These are phyloP conservation scores for Vanessa cardui DNA, from an alignment of 2,888 invertebrate genomes.

Conservation along the genomic window DNA sequence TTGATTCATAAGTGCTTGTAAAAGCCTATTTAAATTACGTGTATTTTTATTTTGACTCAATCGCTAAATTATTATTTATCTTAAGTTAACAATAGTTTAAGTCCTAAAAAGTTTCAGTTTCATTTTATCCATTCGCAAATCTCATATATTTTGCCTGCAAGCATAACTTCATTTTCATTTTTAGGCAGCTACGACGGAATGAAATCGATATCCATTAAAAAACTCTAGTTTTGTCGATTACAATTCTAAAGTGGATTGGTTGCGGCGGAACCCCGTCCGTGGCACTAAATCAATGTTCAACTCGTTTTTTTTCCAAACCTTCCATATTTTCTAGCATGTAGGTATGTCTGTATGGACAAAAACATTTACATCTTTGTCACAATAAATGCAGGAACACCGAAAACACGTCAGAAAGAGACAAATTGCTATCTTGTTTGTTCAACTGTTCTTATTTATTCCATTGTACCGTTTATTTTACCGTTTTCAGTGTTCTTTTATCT, in stretches of 20 bases:
- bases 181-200: neutral
- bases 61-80: no score
- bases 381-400: neutral
- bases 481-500: no score
- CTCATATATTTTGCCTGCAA: neutral
- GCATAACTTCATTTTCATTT: neutral
- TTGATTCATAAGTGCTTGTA: no score
- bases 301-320: neutral
- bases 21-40: no score
- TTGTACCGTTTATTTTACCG: no score
- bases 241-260: neutral
- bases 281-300: neutral
- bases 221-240: conserved; percentile 9
- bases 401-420: conserved; percentile 15
- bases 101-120: neutral
- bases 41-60: no score
- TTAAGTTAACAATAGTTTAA: no score
- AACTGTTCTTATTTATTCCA: neutral
- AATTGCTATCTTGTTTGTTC: conserved; percentile 4
- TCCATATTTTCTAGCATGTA: neutral
- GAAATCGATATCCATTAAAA: conserved; percentile 9
- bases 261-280: neutral
- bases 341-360: neutral
- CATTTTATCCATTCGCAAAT: no score
- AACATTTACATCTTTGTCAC: conserved; percentile 7